Percentiles rank a stretch among this genome's conserved stretches.
phyloP scores from a whole-genome alignment of 2,797 vertebrate genomes.

The Pangasius mekongensis region DNA sequence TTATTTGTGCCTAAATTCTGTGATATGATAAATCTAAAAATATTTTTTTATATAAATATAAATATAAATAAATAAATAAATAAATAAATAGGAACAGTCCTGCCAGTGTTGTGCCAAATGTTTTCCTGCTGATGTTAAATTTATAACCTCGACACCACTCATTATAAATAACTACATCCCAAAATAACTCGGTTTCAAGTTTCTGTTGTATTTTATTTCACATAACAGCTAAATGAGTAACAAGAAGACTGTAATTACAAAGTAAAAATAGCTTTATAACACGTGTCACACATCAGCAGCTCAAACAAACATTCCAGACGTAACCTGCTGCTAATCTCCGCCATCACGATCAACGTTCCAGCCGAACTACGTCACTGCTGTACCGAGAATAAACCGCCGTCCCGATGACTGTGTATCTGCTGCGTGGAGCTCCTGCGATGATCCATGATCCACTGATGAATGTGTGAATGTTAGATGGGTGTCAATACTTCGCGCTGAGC shows the following conservation, averaged over 20 bases:
- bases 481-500: neutral
- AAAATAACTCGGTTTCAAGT: neutral
- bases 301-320: neutral
- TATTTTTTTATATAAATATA: too few relatives aligned
- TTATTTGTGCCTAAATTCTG: neutral
- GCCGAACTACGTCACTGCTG: neutral
- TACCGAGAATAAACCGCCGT: neutral
- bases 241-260: neutral
- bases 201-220: neutral
- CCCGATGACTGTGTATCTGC: neutral
- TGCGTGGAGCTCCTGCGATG: neutral
- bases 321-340: neutral
- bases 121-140: neutral
- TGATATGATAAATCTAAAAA: neutral
- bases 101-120: neutral
- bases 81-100: neutral
- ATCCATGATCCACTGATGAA: neutral
- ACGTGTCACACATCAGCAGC: neutral
- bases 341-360: neutral
- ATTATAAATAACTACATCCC: neutral
- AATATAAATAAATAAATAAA: too few relatives aligned
- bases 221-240: neutral
- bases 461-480: neutral
- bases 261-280: conserved; percentile 1
- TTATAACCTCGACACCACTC: too few relatives aligned